Evolutionary conservation across 2,888 invertebrate genomes (phyloP), one percentile per base, ranked within the genome.

Genomic region (Molanna angustata): DNA sequence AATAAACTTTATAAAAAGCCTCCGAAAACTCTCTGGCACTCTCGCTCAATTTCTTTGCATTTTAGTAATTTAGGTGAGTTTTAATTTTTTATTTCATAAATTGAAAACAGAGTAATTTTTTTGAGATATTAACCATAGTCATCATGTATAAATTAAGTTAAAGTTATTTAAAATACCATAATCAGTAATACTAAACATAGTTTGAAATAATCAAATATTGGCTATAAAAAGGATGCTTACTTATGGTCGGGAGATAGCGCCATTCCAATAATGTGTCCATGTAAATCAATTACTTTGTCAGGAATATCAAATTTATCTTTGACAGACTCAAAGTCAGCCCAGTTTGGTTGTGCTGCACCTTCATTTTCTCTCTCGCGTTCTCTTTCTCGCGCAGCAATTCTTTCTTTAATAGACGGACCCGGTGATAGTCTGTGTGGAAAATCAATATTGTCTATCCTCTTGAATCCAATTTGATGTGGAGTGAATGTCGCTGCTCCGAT

Each of bases 231-330:
- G 13, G 11, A 7, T 7, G 4, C 4, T 41, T 65, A 80, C 83
- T 84, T 78, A 64, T 90, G 88, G 72, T 90, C 90, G 0, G 90
- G 91, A 57, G 90, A 90, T 11, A 92, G 71, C 1, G 86, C 85
- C 88, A 92, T 89, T 61, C 92, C 92, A 62, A 91, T 89, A 52
- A 92, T 90, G 65, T 91, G 90, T 0, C 90, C 91, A 65, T 90
- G 86, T 46, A 92, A 75, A 69, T 92, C 90, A 56, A 92, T 88
- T 4, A 88, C 69, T 68, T 88, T 85, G 71, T 92, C 91, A 13
- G 88, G 80, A 65, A 80, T 79, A 66, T 90, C 88, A 60, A 85
- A 86, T 62, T 80, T 80, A 64, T 85, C 80, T 4, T 82, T 80
- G 2, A 87, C 84, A 2, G 83, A 72, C 54, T 85, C 80, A 62